Percentiles rank a stretch among this genome's conserved stretches.
Conservation (phyloP, 2,797 vertebrate genomes). For the Coregonus ussuriensis region DNA sequence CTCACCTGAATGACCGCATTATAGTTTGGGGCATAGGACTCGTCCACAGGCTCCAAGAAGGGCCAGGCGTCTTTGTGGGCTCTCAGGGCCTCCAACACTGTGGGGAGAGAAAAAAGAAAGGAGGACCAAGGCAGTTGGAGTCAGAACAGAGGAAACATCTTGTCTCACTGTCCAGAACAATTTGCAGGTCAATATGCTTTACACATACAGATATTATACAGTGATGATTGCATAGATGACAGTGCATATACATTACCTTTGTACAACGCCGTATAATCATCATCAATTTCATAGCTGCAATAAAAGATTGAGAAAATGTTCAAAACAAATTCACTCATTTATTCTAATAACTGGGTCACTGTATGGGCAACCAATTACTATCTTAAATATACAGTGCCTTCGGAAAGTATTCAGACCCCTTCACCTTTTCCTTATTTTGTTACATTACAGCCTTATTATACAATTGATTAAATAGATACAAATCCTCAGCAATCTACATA, state of each 20-base stretch:
- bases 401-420: too few species aligned
- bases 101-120: slow-evolving; percentile 3
- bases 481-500: too few species aligned
- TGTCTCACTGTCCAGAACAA: not conserved
- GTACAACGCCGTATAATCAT: slow-evolving; percentile 95
- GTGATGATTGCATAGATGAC: not conserved
- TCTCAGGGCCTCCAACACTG: slow-evolving; percentile 94
- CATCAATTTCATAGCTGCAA: slow-evolving; percentile 93
- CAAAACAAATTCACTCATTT: not conserved
- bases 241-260: slow-evolving; percentile 81
- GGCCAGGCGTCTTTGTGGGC: slow-evolving; percentile 98
- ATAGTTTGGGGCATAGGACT: slow-evolving; percentile 97
- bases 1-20: slow-evolving; percentile 94
- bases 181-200: not conserved
- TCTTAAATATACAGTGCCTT: too few species aligned
- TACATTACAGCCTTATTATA: too few species aligned
- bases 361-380: too few species aligned
- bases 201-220: not conserved
- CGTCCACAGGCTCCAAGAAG: slow-evolving; percentile 96
- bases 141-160: not conserved
- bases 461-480: too few species aligned
- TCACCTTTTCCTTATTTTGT: too few species aligned
- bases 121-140: not conserved
- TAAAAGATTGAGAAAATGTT: slow-evolving; percentile 8
- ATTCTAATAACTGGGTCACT: too few species aligned